Conservation (phyloP, 1,140 invertebrate genomes). For the Apocrypta bakeri region DNA sequence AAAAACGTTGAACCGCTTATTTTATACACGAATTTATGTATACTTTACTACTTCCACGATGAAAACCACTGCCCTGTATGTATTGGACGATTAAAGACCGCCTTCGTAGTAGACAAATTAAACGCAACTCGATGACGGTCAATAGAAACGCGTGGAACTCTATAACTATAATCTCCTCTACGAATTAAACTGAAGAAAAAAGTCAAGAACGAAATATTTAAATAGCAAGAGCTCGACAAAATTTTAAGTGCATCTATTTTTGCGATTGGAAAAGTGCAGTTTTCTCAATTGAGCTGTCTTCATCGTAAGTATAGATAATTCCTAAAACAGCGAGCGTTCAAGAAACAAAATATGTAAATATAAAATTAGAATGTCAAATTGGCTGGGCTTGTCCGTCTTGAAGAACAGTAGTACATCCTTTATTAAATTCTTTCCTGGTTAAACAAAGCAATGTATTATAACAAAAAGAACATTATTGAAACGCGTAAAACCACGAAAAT, state of each 20-base stretch:
- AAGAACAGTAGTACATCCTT: not conserved
- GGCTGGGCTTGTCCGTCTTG: conserved; percentile 16
- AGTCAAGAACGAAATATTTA: not conserved
- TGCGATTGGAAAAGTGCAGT: conserved; percentile 28
- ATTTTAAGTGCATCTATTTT: conserved; percentile 26
- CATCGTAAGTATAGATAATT: conserved; percentile 32
- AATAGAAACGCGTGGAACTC: not conserved
- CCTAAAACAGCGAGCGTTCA: not conserved
- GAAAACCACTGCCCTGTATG: conserved; percentile 13
- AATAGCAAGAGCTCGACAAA: conserved; percentile 6
- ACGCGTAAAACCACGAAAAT: not conserved
- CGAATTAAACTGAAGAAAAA: conserved; percentile 15
- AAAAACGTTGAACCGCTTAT: not conserved
- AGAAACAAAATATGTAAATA: conserved; percentile 33
- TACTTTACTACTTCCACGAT: conserved; percentile 3
- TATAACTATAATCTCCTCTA: not conserved
- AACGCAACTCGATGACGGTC: conserved; percentile 6
- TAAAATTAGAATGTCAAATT: conserved; percentile 36
- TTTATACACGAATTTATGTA: not conserved
- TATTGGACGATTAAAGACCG: not conserved
- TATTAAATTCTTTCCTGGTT: not conserved
- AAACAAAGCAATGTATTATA: not conserved
- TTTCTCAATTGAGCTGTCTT: conserved; percentile 36
- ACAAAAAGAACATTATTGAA: not conserved
- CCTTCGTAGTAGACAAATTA: conserved; percentile 45